These are phyloP conservation scores for Aethina tumida DNA, from an alignment of 1,140 invertebrate species.

Conservation along the genomic window DNA sequence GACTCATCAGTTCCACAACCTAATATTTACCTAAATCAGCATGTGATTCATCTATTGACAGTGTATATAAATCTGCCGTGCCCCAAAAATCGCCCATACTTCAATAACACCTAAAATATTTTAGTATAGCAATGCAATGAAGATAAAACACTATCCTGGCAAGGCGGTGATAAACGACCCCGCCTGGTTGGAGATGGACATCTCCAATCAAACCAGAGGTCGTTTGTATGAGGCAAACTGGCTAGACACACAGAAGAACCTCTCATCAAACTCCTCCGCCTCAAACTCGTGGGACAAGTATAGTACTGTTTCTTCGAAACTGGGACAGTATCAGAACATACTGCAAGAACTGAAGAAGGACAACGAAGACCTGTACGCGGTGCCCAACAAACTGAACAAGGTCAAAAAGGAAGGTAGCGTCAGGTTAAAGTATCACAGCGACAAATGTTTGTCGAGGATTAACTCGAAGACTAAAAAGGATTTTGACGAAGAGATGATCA, in stretches of 20 bases:
- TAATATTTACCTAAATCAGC: too few relatives aligned
- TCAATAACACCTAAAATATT: too few relatives aligned
- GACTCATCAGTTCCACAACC: too few relatives aligned
- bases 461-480: slow-evolving; percentile 24
- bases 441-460: slow-evolving; percentile 31
- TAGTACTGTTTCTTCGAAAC: slow-evolving; percentile 23
- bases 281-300: slow-evolving; percentile 31
- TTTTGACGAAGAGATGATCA: slow-evolving; percentile 15
- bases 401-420: slow-evolving; percentile 18
- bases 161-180: slow-evolving; percentile 66
- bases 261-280: slow-evolving; percentile 22
- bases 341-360: slow-evolving; percentile 27
- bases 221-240: slow-evolving; percentile 75
- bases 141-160: slow-evolving; percentile 72
- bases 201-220: slow-evolving; percentile 52
- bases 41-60: too few relatives aligned
- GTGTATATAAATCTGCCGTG: too few relatives aligned
- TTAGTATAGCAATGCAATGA: slow-evolving; percentile 61
- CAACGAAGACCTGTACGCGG: slow-evolving; percentile 17
- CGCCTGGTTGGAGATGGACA: slow-evolving; percentile 46
- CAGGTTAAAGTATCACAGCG: slow-evolving; percentile 31
- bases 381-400: slow-evolving; percentile 19
- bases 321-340: slow-evolving; percentile 30
- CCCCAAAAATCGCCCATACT: too few relatives aligned
- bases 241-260: slow-evolving; percentile 47